Base-by-base conservation (phyloP, 2,888 invertebrate species). In the Diogma glabrata region DNA sequence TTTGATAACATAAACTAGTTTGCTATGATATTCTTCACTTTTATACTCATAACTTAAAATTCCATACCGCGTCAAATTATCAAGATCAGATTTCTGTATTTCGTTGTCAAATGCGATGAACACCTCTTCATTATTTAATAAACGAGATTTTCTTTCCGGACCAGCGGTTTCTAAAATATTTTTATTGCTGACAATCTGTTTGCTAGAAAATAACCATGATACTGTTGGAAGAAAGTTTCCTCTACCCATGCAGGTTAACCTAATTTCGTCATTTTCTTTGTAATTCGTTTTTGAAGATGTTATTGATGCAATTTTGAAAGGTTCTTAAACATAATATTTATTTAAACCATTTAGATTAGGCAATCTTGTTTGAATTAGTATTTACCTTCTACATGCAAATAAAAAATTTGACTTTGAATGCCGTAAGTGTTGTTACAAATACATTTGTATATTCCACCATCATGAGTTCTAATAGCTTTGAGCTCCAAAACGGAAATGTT, bases 401-500 rank as follows among this genome's bases (percentile, higher is more conserved):
- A 43, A 43, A 43, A 43, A 8, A 43, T 43, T 12, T 22, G 22
- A 8, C 7, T 7, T 8, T 22, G 12, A 22, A 22, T 43, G n/a
- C 43, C 22, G 23, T 12, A 22, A 43, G 3, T 12, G 14, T 22
- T 43, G 2, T 22, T 23, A 43, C 43, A 20, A 43, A 43, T 2
- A 43, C 43, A 43, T 43, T 43, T 43, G n/a, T 43, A 43, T 12
- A 43, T 43, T 8, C 43, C 43, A 22, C 43, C 23, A 22, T 43
- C n/a, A n/a, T n/a, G n/a, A n/a, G n/a, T n/a, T n/a, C n/a, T n/a
- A n/a, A n/a, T n/a, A n/a, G n/a, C n/a, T n/a, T n/a, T n/a, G n/a
- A n/a, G n/a, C n/a, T n/a, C n/a, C n/a, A n/a, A n/a, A n/a, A n/a
- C n/a, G n/a, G n/a, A n/a, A n/a, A n/a, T n/a, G n/a, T n/a, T n/a